Evolutionary conservation across 2,113 vertebrate species (phyloP), one percentile per base, ranked within the genome.

Genomic region (Thomomys bottae): DNA sequence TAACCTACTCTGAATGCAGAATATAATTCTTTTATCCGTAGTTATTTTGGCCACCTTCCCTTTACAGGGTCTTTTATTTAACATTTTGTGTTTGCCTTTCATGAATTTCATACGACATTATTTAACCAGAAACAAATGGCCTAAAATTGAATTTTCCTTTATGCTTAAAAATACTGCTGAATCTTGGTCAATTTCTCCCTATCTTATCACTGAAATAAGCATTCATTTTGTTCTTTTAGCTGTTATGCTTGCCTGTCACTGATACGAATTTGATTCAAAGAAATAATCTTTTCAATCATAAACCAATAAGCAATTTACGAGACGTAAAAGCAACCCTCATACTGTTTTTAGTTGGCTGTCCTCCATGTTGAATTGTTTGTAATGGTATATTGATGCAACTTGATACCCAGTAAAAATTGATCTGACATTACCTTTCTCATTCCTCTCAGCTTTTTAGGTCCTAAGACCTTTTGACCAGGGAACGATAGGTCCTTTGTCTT

Each of bases 311-410:
- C 95, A 95, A 96, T 97, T 97, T 95, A 96, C 68, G 87, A 66
- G 89, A 88, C 61, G 88, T 91, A 97, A 92, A 87, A 90, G 96
- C 82, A 96, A 87, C 95, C 92, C 92, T 91, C 91, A 92, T 77
- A 72, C 93, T 97, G 84, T 81, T 96, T 97, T 95, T 86, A 93
- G 86, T 84, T 92, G 81, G 68, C 87, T 93, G 49, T 92, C 96
- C 95, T 84, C 95, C 94, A 79, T 91, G 83, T 87, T 97, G 92
- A 97, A 97, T 97, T 96, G 94, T 93, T 54, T 96, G 90, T 95
- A 96, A 94, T 26, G 15, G 28, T 84, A 30, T 95, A 95, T 93
- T 95, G 96, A 96, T 94, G 83, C 0, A 1, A 95, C 88, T 90
- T 96, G 84, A 66, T 95, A 78, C 68, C 89, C 89, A 93, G 66